A percentile compares a stretch with the other conserved stretches of the same genome.
Conservation (phyloP, 2,888 invertebrate species). For the Eupeodes latifasciatus region DNA sequence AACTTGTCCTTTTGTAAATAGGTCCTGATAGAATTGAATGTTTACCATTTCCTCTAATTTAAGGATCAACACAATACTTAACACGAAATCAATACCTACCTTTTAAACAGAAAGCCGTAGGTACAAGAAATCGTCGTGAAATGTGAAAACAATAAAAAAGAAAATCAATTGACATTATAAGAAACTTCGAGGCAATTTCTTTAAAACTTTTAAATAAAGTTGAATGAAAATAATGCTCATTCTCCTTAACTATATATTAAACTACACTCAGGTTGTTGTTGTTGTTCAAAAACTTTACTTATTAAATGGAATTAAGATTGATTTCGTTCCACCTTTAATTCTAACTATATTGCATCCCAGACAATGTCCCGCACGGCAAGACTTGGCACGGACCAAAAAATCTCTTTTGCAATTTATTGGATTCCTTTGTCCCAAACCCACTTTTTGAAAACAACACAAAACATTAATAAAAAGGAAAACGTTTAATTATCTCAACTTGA, state of each 20-base stretch:
- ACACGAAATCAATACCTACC: not conserved
- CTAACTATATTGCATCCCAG: not conserved
- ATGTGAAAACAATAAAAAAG: not conserved
- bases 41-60: no score
- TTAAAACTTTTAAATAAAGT: not conserved
- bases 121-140: not conserved
- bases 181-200: not conserved
- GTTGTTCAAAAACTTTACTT: not conserved
- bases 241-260: not conserved
- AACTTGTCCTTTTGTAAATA: no score
- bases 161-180: constrained; percentile 1
- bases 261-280: no score
- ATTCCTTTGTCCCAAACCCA: constrained; percentile 35
- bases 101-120: no score
- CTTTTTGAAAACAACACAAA: constrained; percentile 17
- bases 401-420: constrained; percentile 31
- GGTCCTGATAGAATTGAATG: no score
- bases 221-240: not conserved
- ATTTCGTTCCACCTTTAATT: not conserved
- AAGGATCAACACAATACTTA: not conserved
- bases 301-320: constrained; percentile 19
- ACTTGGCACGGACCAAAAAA: constrained; percentile 1
- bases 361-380: not conserved
- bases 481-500: constrained; percentile 32
- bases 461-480: constrained; percentile 48